These are phyloP conservation scores for Lysiphlebus fabarum DNA, from an alignment of 1,140 invertebrate species.

Conservation along the genomic window DNA sequence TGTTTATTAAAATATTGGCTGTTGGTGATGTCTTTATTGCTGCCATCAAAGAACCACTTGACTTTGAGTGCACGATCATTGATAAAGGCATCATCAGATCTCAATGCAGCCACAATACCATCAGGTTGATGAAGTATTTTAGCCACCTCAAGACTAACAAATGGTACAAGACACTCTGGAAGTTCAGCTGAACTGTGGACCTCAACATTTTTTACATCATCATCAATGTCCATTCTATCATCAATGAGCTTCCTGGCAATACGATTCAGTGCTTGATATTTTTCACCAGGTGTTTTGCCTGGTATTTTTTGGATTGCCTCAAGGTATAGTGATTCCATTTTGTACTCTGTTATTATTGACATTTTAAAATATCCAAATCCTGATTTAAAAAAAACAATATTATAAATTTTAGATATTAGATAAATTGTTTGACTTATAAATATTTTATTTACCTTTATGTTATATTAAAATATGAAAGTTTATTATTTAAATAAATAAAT, in stretches of 20 bases:
- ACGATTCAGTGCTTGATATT: constrained; percentile 6
- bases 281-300: constrained; percentile 12
- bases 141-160: not conserved
- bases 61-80: constrained; percentile 36
- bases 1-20: constrained; percentile 31
- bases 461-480: no score
- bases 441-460: no score
- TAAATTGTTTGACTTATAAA: no score
- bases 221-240: not conserved
- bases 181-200: no score
- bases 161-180: not conserved
- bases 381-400: no score
- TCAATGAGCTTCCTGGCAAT: not conserved
- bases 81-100: constrained; percentile 32
- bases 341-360: no score
- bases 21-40: constrained; percentile 26
- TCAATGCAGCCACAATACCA: constrained; percentile 34
- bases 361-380: no score
- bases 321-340: constrained; percentile 11
- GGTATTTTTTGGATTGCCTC: constrained; percentile 13
- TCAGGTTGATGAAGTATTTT: constrained; percentile 6
- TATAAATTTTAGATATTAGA: no score
- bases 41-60: constrained; percentile 34
- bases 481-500: no score
- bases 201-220: not conserved